Conservation (phyloP, 2,888 invertebrate species). For the Athalia rosae region DNA sequence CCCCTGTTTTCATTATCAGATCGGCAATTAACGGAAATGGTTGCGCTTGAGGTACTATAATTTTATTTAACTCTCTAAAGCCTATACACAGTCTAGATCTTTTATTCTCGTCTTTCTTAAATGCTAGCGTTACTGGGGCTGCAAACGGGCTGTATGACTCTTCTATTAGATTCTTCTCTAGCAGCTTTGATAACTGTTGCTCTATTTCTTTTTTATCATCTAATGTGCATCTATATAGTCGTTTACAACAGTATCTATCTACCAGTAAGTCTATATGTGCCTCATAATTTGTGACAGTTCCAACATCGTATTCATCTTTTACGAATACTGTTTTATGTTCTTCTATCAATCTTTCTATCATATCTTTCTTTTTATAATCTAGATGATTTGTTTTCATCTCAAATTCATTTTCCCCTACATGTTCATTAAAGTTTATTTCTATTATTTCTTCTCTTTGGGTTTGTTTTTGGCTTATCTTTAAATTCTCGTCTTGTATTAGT, state of each 20-base stretch:
- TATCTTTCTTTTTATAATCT: background rate
- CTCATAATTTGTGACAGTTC: conserved; percentile 45
- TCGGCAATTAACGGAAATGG: conserved; percentile 65
- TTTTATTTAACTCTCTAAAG: conserved; percentile 62
- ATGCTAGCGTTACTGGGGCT: conserved; percentile 54
- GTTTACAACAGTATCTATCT: conserved; percentile 46
- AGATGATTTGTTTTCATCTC: conserved; percentile 26
- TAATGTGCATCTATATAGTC: conserved; percentile 47
- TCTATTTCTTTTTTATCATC: conserved; percentile 48
- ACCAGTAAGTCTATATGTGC: conserved; percentile 44
- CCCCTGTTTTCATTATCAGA: conserved; percentile 60
- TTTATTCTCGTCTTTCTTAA: conserved; percentile 56
- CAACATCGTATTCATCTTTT: conserved; percentile 49
- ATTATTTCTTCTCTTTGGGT: conserved; percentile 47
- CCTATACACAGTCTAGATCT: conserved; percentile 59
- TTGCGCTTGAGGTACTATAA: conserved; percentile 61
- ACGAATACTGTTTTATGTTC: conserved; percentile 51
- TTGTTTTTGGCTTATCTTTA: conserved; percentile 40
- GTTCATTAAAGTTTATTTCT: conserved; percentile 38
- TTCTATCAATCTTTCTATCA: conserved; percentile 40
- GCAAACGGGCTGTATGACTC: conserved; percentile 50
- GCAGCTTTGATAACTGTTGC: conserved; percentile 43
- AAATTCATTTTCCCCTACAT: conserved; percentile 17
- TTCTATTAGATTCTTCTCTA: conserved; percentile 44
- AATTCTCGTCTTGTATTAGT: conserved; percentile 45